Evolutionary conservation across 2,888 invertebrate species (phyloP), one percentile per base, ranked within the genome.

Genomic region (Thera obeliscata): DNA sequence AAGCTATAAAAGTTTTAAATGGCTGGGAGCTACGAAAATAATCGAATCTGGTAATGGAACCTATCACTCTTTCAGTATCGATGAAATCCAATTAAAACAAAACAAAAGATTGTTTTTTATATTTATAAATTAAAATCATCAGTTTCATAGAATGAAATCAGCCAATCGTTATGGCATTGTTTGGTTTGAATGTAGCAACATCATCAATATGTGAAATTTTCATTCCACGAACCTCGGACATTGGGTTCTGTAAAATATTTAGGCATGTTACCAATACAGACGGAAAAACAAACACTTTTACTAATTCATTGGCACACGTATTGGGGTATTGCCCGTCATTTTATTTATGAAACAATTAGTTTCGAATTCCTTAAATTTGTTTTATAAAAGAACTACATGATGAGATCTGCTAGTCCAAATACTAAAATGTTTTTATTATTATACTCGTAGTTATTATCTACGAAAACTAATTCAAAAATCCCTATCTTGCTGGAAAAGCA

Each of bases 131-230:
- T 74, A 80, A 81, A 78, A 79, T 78, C 78, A 81, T 82, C 76
- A 73, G 80, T 83, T 84, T 79, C 78, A 83, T 85, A 84, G 78
- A 85, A 86, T 82, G 86, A 82, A 88, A 86, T 84, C 88, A 85
- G 78, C 82, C 84, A 87, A 84, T 85, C 87, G 86, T 86, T 86
- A 79, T 75, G 76, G 79, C 80, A 83, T 85, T 88, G 86, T 91
- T 89, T 86, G 86, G 79, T 83, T 85, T 85, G 82, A 85, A 85
- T 87, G 83, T 83, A 83, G 84, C 85, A 86, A 87, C 87, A 88
- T 88, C 87, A 88, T 89, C 87, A 90, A 90, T 89, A 89, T 86
- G 84, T 88, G 87, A 89, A 90, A 89, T 88, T 87, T 86, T 88
- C 88, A 87, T 89, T 87, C 85, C 74, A 62, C 76, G 80, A 52